A percentile compares a stretch with the other conserved stretches of the same genome.
Conservation (phyloP, 2,797 vertebrate genomes). For the Alca torda region DNA sequence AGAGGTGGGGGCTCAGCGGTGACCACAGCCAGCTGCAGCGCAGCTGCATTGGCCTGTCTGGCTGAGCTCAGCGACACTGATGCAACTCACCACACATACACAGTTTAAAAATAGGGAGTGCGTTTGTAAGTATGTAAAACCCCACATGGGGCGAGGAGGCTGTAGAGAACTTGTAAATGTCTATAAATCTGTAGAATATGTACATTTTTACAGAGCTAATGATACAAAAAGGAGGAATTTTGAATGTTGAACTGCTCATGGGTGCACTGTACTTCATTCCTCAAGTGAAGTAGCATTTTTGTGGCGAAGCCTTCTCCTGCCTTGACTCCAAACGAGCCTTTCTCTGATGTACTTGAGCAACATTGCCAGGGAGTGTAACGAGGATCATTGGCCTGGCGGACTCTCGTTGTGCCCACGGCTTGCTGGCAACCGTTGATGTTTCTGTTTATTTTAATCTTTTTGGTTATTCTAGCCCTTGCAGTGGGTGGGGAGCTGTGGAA, state of each 20-base stretch:
- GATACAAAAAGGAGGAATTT: not conserved
- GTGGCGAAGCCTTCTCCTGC: not conserved
- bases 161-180: slow-evolving; percentile 30
- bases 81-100: not conserved
- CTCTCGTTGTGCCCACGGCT: not conserved
- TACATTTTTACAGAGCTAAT: slow-evolving; percentile 61
- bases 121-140: not conserved
- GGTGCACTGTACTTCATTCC: not conserved
- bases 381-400: not conserved
- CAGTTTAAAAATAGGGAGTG: not conserved
- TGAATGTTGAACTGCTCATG: not conserved
- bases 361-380: not conserved
- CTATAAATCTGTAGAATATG: slow-evolving; percentile 55
- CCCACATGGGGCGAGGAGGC: not conserved
- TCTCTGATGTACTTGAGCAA: not conserved
- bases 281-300: not conserved
- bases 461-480: not conserved
- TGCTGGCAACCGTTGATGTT: not conserved
- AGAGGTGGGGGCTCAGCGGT: not conserved
- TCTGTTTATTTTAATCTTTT: not conserved
- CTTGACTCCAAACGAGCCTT: not conserved
- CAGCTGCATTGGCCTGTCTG: not conserved
- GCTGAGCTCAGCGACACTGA: not conserved
- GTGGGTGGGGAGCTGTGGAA: not conserved
- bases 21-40: not conserved